Evolutionary conservation across 1,140 invertebrate species (phyloP), one percentile per base, ranked within the genome.

Genomic region (Rhizoglyphus robini): DNA sequence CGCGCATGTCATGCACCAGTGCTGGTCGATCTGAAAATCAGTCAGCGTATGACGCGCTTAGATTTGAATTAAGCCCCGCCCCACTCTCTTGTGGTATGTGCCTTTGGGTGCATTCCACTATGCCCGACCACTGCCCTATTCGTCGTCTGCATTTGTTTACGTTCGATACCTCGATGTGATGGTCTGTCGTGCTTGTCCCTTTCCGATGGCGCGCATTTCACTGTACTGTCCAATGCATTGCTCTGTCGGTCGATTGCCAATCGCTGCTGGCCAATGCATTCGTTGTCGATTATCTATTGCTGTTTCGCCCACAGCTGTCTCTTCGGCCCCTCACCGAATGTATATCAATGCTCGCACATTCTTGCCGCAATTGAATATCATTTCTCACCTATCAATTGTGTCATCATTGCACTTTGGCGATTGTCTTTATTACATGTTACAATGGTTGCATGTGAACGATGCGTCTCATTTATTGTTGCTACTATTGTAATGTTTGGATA

Each of bases 131-230:
- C 51, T 54, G 51, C 51, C 20, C 8, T 11, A 41, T 32, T 3
- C 27, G 58, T 60, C 58, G 58, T 60, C 58, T 60, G 58, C 30
- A 60, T 60, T 60, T 60, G 58, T 60, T 60, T 60, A 60, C 58
- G 27, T 60, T 60, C 27, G 15, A 20, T 41, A 11, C 36, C 36
- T 51, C 20, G 18, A 4, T 20, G 48, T 51, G 48, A 11, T 23
- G 2, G 23, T 51, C 23, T 51, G 48, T 11, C 13, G 29, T 23
- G 23, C 2, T 20, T 11, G 15, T n/a, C n/a, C 48, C 3, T 51
- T 23, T 8, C 15, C 23, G 29, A 51, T 51, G 48, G 48, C 48
- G 48, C 48, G 48, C 48, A 25, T 51, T 51, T 27, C 11, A 11
- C 48, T 23, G 47, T 20, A 5, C 5, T 4, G 3, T 11, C 23